A percentile compares a stretch with the other conserved stretches of the same genome.
Conservation (phyloP, 1,140 invertebrate species). For the Drosophila pruinosa region DNA sequence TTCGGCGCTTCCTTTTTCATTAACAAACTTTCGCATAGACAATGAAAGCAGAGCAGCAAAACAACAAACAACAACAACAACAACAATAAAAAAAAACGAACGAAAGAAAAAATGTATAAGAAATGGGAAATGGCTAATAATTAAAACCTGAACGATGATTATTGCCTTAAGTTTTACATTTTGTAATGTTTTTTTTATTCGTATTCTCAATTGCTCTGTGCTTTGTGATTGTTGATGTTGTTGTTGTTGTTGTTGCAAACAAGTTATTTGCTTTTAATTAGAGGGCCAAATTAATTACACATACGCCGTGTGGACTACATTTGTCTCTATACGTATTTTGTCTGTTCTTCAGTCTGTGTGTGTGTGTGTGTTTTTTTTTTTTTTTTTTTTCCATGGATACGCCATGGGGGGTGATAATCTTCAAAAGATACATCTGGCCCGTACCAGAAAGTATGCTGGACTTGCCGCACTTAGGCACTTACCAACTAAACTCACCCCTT, state of each 20-base stretch:
- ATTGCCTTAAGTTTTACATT: conserved; percentile 6
- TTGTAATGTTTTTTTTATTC: background rate
- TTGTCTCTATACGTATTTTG: background rate
- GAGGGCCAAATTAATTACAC: conserved; percentile 36
- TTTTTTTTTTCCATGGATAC: no score
- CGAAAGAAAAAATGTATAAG: conserved; percentile 1
- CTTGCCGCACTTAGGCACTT: no score
- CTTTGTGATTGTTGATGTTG: background rate
- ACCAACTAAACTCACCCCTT: no score
- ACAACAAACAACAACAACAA: background rate
- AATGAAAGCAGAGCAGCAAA: background rate
- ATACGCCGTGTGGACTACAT: conserved; percentile 11
- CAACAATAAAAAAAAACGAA: background rate
- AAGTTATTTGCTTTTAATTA: conserved; percentile 70
- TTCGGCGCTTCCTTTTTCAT: conserved; percentile 18
- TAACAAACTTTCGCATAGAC: conserved; percentile 24
- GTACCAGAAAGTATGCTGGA: no score
- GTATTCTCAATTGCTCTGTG: background rate
- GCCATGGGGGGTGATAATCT: no score
- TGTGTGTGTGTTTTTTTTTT: background rate
- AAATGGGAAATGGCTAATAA: conserved; percentile 7
- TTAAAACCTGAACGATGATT: conserved; percentile 29
- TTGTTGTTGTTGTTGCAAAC: conserved; percentile 11
- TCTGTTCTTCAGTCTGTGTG: no score
- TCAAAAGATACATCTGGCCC: no score